Conservation (phyloP, 2,797 vertebrate genomes). For the Hylomyscus alleni region DNA sequence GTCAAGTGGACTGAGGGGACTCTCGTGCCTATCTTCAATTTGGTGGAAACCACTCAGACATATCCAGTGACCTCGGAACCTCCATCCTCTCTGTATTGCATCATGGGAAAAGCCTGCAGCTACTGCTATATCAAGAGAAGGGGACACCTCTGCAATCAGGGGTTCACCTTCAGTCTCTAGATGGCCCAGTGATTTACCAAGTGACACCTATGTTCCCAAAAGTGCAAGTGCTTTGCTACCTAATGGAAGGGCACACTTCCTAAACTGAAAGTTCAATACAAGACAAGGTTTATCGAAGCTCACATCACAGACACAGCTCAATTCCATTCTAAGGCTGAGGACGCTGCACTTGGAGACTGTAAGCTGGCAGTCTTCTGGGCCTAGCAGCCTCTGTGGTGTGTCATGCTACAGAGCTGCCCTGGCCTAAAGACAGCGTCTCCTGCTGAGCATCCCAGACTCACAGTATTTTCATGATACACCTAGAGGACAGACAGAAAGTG, state of each 20-base stretch:
- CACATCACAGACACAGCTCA: neutral
- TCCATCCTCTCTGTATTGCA: neutral
- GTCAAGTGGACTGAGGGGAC: neutral
- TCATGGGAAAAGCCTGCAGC: accelerated
- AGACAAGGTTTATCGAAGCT: neutral
- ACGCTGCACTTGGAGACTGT: neutral
- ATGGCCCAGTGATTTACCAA: neutral
- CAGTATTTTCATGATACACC: neutral
- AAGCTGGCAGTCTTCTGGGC: neutral
- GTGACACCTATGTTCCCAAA: neutral
- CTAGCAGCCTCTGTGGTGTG: neutral
- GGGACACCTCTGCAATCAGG: neutral
- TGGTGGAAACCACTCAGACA: neutral
- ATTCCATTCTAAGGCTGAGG: neutral
- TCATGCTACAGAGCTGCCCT: neutral
- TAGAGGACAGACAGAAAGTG: neutral
- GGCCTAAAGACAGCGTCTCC: no score
- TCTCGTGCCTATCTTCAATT: neutral
- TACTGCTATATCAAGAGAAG: accelerated
- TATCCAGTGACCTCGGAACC: neutral
- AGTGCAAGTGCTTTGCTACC: constrained; percentile 30
- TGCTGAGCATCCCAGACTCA: neutral
- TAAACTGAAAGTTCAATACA: neutral
- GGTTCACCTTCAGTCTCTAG: neutral
- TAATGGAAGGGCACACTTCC: neutral